Conservation (phyloP, 2,797 vertebrate genomes). For the Limnodromus scolopaceus region DNA sequence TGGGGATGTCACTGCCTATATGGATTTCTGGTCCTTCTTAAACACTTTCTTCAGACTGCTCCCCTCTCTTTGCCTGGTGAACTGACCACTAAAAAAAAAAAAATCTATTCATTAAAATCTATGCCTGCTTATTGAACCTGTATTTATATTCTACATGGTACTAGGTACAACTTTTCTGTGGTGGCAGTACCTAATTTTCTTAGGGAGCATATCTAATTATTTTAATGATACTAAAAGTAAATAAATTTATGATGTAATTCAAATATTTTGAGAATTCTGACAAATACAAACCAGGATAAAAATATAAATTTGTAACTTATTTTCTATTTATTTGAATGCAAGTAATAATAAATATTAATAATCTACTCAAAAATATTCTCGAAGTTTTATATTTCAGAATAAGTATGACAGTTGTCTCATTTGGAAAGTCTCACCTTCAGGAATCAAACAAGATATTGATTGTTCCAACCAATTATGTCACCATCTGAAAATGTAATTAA, state of each 20-base stretch:
- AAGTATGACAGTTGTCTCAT: not conserved
- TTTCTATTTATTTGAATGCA: not conserved
- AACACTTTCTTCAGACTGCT: not conserved
- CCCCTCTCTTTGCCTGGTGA: not conserved
- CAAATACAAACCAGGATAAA: not conserved
- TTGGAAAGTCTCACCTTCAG: constrained; percentile 25
- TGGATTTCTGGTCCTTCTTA: not conserved
- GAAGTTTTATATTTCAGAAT: not conserved
- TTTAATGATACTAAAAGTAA: not conserved
- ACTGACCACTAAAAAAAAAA: not conserved
- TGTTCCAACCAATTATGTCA: constrained; percentile 44
- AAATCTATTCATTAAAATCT: not conserved
- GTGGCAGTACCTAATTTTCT: not conserved
- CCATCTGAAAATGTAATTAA: constrained; percentile 61
- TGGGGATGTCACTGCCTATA: not conserved
- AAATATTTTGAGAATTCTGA: not conserved
- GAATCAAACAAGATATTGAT: constrained; percentile 25
- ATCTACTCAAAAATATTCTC: not conserved
- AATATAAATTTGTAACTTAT: not conserved
- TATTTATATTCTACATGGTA: not conserved
- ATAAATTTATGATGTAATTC: not conserved
- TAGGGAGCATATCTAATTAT: not conserved
- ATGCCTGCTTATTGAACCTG: not conserved
- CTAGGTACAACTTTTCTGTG: not conserved
- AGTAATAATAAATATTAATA: not conserved